Conservation (phyloP, 2,888 invertebrate species). For the Taphrorychus bicolor region DNA sequence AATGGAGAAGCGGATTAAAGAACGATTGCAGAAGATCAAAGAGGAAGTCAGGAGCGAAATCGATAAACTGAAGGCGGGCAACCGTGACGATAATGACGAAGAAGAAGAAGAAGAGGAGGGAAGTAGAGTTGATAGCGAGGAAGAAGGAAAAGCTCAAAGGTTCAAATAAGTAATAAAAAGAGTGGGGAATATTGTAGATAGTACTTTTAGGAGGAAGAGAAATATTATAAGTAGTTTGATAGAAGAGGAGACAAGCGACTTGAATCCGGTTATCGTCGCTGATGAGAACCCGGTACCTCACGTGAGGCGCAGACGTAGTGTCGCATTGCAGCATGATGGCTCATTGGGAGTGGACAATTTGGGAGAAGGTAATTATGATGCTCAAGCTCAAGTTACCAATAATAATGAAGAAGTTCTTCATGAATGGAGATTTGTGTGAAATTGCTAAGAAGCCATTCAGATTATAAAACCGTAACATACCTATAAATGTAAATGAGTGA, state of each 20-base stretch:
- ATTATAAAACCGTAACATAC: no score
- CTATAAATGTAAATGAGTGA: no score
- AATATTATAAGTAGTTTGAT: constrained; percentile 47
- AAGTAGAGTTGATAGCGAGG: constrained; percentile 17
- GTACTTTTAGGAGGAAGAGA: constrained; percentile 46
- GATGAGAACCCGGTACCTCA: constrained; percentile 47
- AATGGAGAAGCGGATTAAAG: constrained; percentile 48
- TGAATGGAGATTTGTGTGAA: no score
- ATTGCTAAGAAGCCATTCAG: no score
- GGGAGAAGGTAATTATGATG: background rate
- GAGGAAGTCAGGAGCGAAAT: constrained; percentile 51
- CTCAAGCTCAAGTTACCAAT: no score
- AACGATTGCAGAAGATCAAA: constrained; percentile 49
- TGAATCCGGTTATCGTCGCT: constrained; percentile 50
- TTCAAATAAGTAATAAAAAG: background rate
- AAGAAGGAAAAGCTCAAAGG: background rate
- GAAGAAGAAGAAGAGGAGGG: constrained; percentile 17
- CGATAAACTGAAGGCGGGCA: constrained; percentile 39
- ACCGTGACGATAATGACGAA: constrained; percentile 18
- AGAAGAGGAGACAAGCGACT: constrained; percentile 52
- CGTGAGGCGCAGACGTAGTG: constrained; percentile 49
- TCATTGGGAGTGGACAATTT: no score
- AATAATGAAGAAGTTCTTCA: no score
- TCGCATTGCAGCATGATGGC: background rate
- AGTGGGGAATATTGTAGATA: background rate